Evolutionary conservation across 2,113 vertebrate genomes (phyloP).

Genomic region (Taxidea taxus): DNA sequence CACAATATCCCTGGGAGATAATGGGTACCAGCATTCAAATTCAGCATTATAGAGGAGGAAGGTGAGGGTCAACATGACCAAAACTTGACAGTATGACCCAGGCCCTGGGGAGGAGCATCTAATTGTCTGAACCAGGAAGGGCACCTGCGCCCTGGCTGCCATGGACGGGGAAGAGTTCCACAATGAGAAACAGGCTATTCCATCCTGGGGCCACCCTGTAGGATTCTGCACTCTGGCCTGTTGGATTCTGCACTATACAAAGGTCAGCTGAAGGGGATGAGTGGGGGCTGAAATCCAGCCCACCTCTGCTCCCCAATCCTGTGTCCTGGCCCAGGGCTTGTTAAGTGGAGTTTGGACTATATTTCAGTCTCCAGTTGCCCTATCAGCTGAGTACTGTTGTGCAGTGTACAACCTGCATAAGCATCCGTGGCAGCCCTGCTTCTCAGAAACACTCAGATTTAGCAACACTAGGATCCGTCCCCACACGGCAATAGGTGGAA

Average conservation of each 20-base stretch:
- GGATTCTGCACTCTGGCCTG: neutral
- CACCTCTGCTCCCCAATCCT: neutral
- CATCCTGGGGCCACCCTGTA: neutral
- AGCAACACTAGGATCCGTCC: neutral
- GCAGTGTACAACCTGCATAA: neutral
- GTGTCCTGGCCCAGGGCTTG: neutral
- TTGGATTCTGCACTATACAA: neutral
- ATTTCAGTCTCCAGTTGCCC: neutral
- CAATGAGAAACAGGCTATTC: neutral
- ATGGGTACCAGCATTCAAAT: neutral
- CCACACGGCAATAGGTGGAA: fast-evolving
- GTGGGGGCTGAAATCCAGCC: neutral
- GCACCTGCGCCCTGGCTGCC: too few relatives aligned
- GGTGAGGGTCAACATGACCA: neutral
- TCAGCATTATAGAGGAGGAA: neutral
- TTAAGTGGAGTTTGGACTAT: neutral
- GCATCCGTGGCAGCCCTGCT: neutral
- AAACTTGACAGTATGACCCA: neutral
- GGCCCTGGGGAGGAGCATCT: neutral
- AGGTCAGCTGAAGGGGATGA: neutral
- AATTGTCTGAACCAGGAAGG: neutral
- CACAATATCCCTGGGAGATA: neutral
- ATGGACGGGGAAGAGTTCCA: neutral
- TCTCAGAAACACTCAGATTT: neutral
- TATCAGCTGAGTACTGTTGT: neutral